Evolutionary conservation across 2,797 vertebrate species (phyloP).

Genomic region (Nothura maculosa): DNA sequence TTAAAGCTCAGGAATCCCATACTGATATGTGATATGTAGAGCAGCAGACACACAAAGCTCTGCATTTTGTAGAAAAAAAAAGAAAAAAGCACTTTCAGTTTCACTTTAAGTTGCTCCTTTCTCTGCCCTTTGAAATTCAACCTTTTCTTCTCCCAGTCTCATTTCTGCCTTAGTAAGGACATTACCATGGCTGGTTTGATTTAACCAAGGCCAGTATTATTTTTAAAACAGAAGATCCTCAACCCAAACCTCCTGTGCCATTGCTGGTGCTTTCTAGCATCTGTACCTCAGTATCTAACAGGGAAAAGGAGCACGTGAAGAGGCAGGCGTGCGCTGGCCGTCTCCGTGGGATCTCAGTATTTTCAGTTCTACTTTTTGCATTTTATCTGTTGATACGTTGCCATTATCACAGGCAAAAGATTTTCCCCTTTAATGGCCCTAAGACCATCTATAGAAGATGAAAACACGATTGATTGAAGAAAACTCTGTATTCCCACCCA

Average conservation of each 20-base stretch:
- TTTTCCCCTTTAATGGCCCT: neutral
- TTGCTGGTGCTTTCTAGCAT: neutral
- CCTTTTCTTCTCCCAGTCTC: neutral
- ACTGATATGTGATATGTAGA: neutral
- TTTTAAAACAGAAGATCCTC: slow-evolving; percentile 1
- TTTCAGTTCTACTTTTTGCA: neutral
- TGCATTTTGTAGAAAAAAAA: neutral
- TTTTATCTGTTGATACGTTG: neutral
- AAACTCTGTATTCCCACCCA: neutral
- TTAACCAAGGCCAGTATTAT: neutral
- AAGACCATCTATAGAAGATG: neutral
- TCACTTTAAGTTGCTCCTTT: neutral
- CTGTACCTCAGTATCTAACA: neutral
- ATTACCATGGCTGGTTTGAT: neutral
- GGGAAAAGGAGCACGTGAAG: neutral
- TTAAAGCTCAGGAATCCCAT: neutral
- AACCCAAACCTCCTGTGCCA: neutral
- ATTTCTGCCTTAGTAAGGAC: slow-evolving; percentile 7
- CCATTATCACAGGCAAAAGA: neutral
- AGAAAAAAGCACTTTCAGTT: slow-evolving; percentile 8
- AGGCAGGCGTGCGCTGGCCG: neutral
- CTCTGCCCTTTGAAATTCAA: neutral
- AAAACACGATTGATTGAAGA: neutral
- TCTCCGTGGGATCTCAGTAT: neutral
- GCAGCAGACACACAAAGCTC: neutral